Percentiles rank a stretch among this genome's conserved stretches.
Evolutionary conservation across 2,888 invertebrate genomes (phyloP).

Genomic region (Lithophane socia): DNA sequence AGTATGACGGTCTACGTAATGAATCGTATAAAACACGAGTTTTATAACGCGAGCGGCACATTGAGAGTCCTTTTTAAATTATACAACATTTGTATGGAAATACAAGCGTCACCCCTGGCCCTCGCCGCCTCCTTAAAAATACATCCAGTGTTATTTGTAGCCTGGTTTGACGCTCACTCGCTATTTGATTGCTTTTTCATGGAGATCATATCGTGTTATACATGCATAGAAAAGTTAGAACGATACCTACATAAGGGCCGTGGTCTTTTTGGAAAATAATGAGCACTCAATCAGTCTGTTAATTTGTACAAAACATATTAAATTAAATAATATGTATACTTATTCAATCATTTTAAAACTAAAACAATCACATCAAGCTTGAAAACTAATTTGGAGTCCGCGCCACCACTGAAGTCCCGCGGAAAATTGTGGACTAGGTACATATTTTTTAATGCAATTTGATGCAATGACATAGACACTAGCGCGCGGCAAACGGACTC

Average conservation of each 20-base stretch:
- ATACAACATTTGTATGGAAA: conserved; percentile 90
- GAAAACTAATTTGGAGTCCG: not conserved
- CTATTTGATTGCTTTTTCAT: conserved; percentile 89
- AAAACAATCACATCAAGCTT: not conserved
- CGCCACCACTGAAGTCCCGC: too few species aligned
- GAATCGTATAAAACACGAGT: conserved; percentile 80
- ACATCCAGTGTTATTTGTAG: conserved; percentile 85
- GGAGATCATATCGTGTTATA: conserved; percentile 79
- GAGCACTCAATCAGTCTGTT: not conserved
- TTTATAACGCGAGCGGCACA: conserved; percentile 79
- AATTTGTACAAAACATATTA: not conserved
- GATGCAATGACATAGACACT: too few species aligned
- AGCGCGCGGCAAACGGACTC: too few species aligned
- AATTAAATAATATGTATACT: not conserved
- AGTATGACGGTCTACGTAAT: conserved; percentile 68
- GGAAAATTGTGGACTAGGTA: too few species aligned
- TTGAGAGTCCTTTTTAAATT: conserved; percentile 84
- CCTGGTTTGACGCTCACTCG: conserved; percentile 83
- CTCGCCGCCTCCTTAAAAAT: conserved; percentile 83
- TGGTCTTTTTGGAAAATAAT: not conserved
- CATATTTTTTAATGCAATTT: too few species aligned
- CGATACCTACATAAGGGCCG: not conserved
- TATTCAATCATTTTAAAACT: too few species aligned
- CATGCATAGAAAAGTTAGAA: conserved; percentile 45
- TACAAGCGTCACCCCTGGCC: conserved; percentile 80